A percentile compares a stretch with the other conserved stretches of the same genome.
Evolutionary conservation across 2,888 invertebrate species (phyloP).

Genomic region (Oxytorus armatus): DNA sequence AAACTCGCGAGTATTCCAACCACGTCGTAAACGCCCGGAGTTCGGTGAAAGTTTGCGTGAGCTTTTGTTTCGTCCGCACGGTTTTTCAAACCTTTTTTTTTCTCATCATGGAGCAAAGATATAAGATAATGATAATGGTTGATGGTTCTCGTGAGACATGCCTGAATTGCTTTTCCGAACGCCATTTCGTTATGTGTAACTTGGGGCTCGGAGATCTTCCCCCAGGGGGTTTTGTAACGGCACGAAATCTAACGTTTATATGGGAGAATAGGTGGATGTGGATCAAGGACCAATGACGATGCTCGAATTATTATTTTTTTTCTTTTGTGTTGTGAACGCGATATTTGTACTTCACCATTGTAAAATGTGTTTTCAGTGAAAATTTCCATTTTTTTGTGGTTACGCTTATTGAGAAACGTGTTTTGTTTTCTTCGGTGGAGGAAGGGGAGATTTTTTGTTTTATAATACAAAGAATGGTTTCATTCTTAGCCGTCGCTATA

Average conservation of each 20-base stretch:
- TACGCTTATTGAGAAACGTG: no score
- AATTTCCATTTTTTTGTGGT: no score
- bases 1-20: neutral
- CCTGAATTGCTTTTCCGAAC: constrained; percentile 27
- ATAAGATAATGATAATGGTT: neutral
- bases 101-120: neutral
- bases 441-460: no score
- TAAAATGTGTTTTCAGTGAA: no score
- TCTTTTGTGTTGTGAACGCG: no score
- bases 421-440: no score
- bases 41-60: neutral
- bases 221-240: no score
- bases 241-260: neutral
- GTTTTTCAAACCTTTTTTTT: constrained; percentile 1
- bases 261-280: neutral
- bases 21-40: neutral
- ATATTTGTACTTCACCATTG: no score
- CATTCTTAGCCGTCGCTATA: no score
- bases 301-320: neutral
- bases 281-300: neutral
- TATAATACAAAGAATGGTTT: no score
- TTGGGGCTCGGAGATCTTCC: neutral
- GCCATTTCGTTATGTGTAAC: neutral
- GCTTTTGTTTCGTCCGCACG: neutral
- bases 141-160: constrained; percentile 15